Evolutionary conservation across 1,140 invertebrate genomes (phyloP), one percentile per base, ranked within the genome.

Genomic region (Drosophila rufa): DNA sequence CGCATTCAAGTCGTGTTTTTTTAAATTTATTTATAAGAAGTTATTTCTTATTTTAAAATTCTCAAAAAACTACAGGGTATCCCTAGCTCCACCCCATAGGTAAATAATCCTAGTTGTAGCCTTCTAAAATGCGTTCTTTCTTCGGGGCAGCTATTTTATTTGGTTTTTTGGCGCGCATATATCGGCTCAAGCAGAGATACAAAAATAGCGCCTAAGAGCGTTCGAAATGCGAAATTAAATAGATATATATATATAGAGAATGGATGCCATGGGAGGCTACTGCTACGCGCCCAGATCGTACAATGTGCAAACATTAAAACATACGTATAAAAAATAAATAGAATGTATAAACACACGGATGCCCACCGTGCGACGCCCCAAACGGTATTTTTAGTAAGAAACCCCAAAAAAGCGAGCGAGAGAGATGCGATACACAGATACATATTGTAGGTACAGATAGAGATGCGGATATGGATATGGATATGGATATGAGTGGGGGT

Each of bases 211-310:
- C 17, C 51, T 42, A 42, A 36, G 45, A 55, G 43, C 33, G 48
- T 60, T 45, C 77, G 67, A 80, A 82, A 86, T 85, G 79, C 82
- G 76, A 85, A 86, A 86, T 82, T 78, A 79, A 75, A 78, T 62
- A 86, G 58, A 84, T 59, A 75, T 62, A 56, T 47, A 56, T 19
- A 59, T 11, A 25, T 25, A 60, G 36, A 62, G 47, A 38, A 42
- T 14, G 53, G 14, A 58, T 53, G 58, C 27, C 59, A n/a, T 17
- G 38, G 19, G 59, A 27, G 36, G 38, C 36, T 64, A 42, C 36
- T 11, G 36, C 36, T 19, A 27, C 6, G 46, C 47, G 38, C 38
- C 40, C 30, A 42, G 55, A 73, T 73, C 70, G 55, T 51, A 74
- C 70, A 73, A 73, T 60, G 73, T 74, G 68, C 70, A 73, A 74